A percentile compares a stretch with the other conserved stretches of the same genome.
Evolutionary conservation across 2,113 vertebrate species (phyloP).

Genomic region (Hypomesus transpacificus): DNA sequence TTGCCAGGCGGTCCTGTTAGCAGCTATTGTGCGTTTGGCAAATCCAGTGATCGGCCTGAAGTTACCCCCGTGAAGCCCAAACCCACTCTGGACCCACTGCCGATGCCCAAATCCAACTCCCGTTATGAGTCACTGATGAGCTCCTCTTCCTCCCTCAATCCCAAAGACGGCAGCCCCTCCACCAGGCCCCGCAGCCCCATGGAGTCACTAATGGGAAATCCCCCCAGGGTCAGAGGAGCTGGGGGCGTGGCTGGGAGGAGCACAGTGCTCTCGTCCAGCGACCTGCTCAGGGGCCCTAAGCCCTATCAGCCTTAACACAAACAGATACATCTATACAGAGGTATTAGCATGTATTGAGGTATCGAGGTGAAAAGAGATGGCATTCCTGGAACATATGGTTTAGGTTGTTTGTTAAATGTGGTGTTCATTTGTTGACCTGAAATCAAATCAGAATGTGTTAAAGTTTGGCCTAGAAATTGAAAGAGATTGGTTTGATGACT

Average conservation of each 20-base stretch:
- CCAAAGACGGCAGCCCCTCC: neutral
- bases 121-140: neutral
- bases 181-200: conserved; percentile 52
- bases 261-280: conserved; percentile 25
- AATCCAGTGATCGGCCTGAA: neutral
- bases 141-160: neutral
- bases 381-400: no score
- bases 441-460: no score
- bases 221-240: conserved; percentile 15
- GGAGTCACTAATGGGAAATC: conserved; percentile 49
- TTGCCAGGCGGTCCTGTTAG: neutral
- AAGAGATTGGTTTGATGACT: no score
- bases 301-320: conserved; percentile 22
- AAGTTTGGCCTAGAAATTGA: no score
- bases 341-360: neutral
- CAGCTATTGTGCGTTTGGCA: neutral
- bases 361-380: neutral
- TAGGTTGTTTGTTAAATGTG: no score
- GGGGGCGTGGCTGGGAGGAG: conserved; percentile 10
- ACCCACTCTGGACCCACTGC: conserved; percentile 36
- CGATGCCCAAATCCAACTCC: conserved; percentile 10
- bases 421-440: no score
- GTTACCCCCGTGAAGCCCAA: conserved; percentile 32
- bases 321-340: no score
- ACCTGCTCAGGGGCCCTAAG: conserved; percentile 42